Evolutionary conservation across 2,888 invertebrate species (phyloP).

Genomic region (Pristionchus fissidentatus): DNA sequence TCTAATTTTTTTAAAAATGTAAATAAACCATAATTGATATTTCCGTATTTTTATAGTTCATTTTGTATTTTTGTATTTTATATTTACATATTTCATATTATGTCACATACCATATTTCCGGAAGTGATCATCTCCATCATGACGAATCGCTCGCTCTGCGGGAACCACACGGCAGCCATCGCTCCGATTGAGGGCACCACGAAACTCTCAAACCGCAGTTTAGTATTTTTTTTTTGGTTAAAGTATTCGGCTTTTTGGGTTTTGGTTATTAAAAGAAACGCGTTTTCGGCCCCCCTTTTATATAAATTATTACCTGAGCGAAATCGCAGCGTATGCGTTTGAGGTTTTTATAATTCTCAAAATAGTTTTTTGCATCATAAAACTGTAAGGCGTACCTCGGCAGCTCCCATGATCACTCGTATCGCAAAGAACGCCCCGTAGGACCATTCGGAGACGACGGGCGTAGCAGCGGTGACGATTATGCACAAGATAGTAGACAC

Average conservation of each 20-base stretch:
- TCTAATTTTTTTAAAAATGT: too few relatives aligned
- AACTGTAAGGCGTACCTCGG: slow-evolving; percentile 54
- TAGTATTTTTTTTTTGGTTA: too few relatives aligned
- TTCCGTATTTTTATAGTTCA: too few relatives aligned
- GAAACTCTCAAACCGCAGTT: background rate
- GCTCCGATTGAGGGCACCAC: slow-evolving; percentile 2
- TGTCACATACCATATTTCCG: background rate
- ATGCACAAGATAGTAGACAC: background rate
- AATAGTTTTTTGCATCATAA: too few relatives aligned
- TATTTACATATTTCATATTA: background rate
- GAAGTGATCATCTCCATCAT: slow-evolving; percentile 26
- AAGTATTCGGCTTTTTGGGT: too few relatives aligned
- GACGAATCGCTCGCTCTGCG: background rate
- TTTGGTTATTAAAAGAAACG: too few relatives aligned
- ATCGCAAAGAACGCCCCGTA: slow-evolving; percentile 57
- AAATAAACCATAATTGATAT: too few relatives aligned
- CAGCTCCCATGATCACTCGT: slow-evolving; percentile 65
- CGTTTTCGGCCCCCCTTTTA: too few relatives aligned
- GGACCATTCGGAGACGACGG: slow-evolving; percentile 35
- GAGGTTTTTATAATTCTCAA: too few relatives aligned
- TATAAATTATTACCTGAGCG: too few relatives aligned
- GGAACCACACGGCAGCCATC: background rate
- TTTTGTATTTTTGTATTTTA: too few relatives aligned
- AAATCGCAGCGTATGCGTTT: too few relatives aligned
- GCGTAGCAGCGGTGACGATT: background rate